phyloP scores from a whole-genome alignment of 2,888 invertebrate species.

The Gnatocerus cornutus region DNA sequence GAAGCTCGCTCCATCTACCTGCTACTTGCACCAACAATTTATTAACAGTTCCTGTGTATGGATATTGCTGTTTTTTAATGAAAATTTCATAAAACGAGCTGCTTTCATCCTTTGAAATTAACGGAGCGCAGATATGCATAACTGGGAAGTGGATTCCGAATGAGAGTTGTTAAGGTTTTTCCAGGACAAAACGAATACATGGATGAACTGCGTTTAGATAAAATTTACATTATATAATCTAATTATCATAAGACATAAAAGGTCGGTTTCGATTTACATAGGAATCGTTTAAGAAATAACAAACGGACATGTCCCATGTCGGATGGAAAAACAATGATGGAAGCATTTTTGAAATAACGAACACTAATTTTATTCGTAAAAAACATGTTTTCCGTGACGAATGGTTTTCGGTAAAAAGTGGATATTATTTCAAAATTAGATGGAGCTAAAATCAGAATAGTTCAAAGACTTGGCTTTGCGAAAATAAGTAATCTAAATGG shows the following conservation, averaged over 20 bases:
- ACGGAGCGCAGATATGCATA: constrained; percentile 1
- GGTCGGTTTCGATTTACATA: constrained; percentile 21
- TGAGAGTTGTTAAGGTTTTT: constrained; percentile 10
- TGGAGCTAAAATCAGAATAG: no score
- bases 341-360: constrained; percentile 11
- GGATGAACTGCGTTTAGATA: constrained; percentile 5
- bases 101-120: constrained; percentile 19
- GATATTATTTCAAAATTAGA: no score
- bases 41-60: constrained; percentile 33
- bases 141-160: constrained; percentile 2
- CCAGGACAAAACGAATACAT: constrained; percentile 8
- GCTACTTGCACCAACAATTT: constrained; percentile 39
- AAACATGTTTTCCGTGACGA: no score
- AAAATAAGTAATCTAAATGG: no score
- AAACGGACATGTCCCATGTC: constrained; percentile 7
- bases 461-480: no score
- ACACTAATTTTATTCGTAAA: constrained; percentile 23
- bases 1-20: constrained; percentile 41
- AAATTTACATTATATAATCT: constrained; percentile 7
- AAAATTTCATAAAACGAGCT: constrained; percentile 30
- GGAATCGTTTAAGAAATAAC: constrained; percentile 27
- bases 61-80: constrained; percentile 38
- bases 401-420: no score
- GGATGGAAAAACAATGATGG: not conserved
- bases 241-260: constrained; percentile 31